Evolutionary conservation across 2,888 invertebrate species (phyloP), one percentile per base, ranked within the genome.

Genomic region (Drosophila pseudotalamancana): DNA sequence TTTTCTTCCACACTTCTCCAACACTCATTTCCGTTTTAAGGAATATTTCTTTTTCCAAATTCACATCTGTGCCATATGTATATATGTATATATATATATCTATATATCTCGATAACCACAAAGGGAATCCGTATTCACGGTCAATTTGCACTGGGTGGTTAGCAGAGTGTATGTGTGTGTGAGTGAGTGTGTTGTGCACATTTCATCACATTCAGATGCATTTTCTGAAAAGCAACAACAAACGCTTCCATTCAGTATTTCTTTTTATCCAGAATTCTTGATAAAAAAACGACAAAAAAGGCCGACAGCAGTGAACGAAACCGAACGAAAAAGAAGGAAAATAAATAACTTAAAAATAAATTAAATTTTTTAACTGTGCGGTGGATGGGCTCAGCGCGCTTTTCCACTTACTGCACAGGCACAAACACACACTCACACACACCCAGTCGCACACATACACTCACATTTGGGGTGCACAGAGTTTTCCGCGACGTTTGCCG

Each of bases 261-360:
- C 46, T 46, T 71, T 66, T 75, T 79, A 80, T 72, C 84, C 81
- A 75, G 84, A 79, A 79, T 77, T 79, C 72, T 50, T 43, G 54
- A 73, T 61, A 76, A 56, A 76, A 56, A 67, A 65, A 60, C 49
- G 66, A 62, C 57, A 63, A 64, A 72, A 65, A 68, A 57, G 46
- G 70, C 80, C 72, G 79, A 77, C 74, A 59, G 48, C 39, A 42
- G 45, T 54, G 14, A 34, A 46, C 37, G 62, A 46, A 51, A 51
- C 55, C 31, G 50, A 39, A 61, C 35, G 53, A 19, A 53, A 45
- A 49, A 29, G 57, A 46, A 34, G 63, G 39, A 66, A 77, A 75
- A 72, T 64, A 68, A 62, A 72, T 72, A 82, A 75, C 86, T 85
- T 82, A 82, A 82, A 82, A 82, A 85, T 82, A 82, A 82, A 82